Evolutionary conservation across 2,113 vertebrate genomes (phyloP), one percentile per base, ranked within the genome.

Genomic region (Spilogale gracilis): DNA sequence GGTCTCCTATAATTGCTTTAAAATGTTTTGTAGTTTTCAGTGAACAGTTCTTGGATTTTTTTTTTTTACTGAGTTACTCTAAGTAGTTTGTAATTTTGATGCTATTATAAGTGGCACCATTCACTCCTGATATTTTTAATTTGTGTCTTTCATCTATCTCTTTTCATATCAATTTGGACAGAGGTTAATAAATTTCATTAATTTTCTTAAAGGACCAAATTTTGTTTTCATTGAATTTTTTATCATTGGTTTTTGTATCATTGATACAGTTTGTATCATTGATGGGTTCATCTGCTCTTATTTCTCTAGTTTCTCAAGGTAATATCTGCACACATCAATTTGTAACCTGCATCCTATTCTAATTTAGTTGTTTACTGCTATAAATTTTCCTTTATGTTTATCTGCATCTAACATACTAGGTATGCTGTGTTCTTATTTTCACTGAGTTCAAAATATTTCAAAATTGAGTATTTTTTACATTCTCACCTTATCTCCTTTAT

Each of bases 391-490:
- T 80, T 79, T 67, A 69, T 8, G 1, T n/a, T 81, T 81, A 60
- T 52, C 38, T 81, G 43, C 23, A 94, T 71, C 43, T 52, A 81
- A 80, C 9, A 63, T 43, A 74, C 74, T 52, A 74, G 25, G n/a
- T 54, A 83, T 65, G 48, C 4, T 48, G 6, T 76, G 7, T 48
- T 94, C 67, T 95, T 21, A 89, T 83, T 90, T 83, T 65, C 48
- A 83, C n/a, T n/a, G 23, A 80, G 21, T 56, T 90, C 4, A 95
- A 95, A 89, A 54, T 65, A 74, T 65, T 83, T 95, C 20, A 65
- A 73, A 94, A 43, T 45, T 63, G 18, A 58, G 11, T 60, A 82
- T 20, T 69, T 84, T 63, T 90, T 56, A 74, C 21, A 48, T 45
- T 83, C 48, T 2, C 25, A 61, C 61, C 48, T 1, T 13, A 61